phyloP scores from a whole-genome alignment of 1,140 invertebrate genomes.

The Antheraea mylitta region DNA sequence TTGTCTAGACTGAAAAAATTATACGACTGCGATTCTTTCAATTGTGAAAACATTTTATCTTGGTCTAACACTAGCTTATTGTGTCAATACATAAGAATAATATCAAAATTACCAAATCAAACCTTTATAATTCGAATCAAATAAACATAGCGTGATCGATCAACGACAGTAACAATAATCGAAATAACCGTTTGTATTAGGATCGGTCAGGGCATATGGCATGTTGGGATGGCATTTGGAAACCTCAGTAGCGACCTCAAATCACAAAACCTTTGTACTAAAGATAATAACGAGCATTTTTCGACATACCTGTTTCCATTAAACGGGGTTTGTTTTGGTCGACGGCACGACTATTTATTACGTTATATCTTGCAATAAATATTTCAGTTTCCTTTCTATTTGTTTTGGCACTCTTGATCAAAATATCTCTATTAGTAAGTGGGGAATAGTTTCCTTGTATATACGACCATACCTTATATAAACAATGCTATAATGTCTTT shows the following conservation, averaged over 20 bases:
- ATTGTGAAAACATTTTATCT: no score
- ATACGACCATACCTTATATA: no score
- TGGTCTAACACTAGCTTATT: no score
- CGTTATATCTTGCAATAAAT: neutral
- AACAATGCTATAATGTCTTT: no score
- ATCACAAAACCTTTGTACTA: neutral
- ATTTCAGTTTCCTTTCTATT: no score
- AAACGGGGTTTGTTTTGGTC: neutral
- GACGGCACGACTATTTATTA: neutral
- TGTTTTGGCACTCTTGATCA: no score
- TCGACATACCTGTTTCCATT: neutral
- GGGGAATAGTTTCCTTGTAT: no score
- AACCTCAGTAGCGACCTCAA: neutral
- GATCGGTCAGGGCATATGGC: slow-evolving; percentile 12
- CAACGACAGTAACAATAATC: neutral
- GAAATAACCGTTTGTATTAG: neutral
- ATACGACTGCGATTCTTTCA: no score
- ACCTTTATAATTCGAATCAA: neutral
- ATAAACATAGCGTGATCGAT: slow-evolving; percentile 2
- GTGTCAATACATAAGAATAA: neutral
- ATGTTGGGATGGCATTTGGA: slow-evolving; percentile 4
- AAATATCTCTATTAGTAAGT: no score
- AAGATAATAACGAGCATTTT: neutral
- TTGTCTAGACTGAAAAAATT: no score
- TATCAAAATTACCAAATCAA: no score